Percentiles rank a stretch among this genome's conserved stretches.
Evolutionary conservation across 2,888 invertebrate species (phyloP).

Genomic region (Euphydryas editha): DNA sequence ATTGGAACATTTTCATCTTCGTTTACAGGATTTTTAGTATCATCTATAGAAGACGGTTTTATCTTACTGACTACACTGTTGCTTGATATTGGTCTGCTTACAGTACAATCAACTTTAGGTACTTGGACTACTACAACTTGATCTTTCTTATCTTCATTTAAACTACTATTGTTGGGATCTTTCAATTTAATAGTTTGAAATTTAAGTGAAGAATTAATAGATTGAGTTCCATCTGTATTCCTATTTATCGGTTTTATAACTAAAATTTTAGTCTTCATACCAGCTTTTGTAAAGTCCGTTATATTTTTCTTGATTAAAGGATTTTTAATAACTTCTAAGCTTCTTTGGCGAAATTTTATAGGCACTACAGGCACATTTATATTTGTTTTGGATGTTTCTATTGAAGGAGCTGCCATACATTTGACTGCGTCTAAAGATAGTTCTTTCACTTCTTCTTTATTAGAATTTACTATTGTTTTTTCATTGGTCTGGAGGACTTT

Average conservation of each 20-base stretch:
- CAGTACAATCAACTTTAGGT: constrained; percentile 66
- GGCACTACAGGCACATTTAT: constrained; percentile 59
- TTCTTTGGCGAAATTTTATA: constrained; percentile 68
- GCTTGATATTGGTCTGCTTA: constrained; percentile 50
- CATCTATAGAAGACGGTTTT: constrained; percentile 86
- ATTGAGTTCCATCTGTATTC: constrained; percentile 61
- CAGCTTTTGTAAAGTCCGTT: constrained; percentile 71
- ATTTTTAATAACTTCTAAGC: constrained; percentile 73
- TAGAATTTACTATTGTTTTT: constrained; percentile 2
- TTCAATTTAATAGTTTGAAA: constrained; percentile 88
- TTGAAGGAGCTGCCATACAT: constrained; percentile 23
- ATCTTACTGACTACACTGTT: constrained; percentile 53
- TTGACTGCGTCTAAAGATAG: constrained; percentile 8
- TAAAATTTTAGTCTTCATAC: constrained; percentile 77
- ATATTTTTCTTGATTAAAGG: constrained; percentile 75
- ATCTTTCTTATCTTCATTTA: constrained; percentile 62
- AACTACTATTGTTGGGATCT: constrained; percentile 61
- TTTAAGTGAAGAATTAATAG: constrained; percentile 62
- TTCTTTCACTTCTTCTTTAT: constrained; percentile 13
- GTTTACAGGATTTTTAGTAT: constrained; percentile 14
- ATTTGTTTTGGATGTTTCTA: constrained; percentile 34
- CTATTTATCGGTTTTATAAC: constrained; percentile 76
- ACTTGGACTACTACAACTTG: constrained; percentile 74
- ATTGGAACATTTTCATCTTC: constrained; percentile 18
- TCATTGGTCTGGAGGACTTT: constrained; percentile 11